Base-by-base conservation (phyloP, 2,888 invertebrate species). In the Eudasyphora cyanicolor region DNA sequence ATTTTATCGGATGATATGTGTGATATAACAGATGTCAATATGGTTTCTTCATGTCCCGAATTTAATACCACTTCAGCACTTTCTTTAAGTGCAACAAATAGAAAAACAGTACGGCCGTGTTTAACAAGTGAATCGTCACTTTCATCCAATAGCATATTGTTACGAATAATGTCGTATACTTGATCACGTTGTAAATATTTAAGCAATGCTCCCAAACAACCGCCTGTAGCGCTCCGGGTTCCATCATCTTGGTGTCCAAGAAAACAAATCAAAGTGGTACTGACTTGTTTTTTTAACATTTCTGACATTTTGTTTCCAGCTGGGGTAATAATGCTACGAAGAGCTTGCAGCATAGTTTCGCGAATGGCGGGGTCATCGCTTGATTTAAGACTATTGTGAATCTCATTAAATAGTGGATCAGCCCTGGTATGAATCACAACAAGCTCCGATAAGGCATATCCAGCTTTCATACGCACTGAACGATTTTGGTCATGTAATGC, bases 351-450 rank as follows among this genome's bases (percentile, higher is more conserved):
- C 94, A 97, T 97, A 2, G 99, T 98, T 93, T 99, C 99, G 86
- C 97, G 92, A 85, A 98, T 94, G 54, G 95, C 94, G 38, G 96
- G 94, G 92, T 99, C 98, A 89, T 98, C 98, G 0, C 96, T 94
- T 87, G 94, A 94, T 91, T 96, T 97, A 79, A 98, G 95, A 51
- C 96, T 96, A 89, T 96, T 96, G 91, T 98, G 96, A 89, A 99
- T 94, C 91, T 99, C 99, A 14, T 95, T 95, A 92, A 99, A 98
- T n/a, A 99, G 93, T 8, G 98, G 97, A 93, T 99, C 99, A 0
- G 98, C 96, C 84, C 98, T 95, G 71, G 96, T 96, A 93, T 99
- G 99, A 86, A 99, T 98, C 27, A 96, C 93, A 84, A 98, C 97
- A 12, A 99, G 93, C 91, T 97, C 95, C 85, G 97, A 95, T 27